A percentile compares a stretch with the other conserved stretches of the same genome.
Evolutionary conservation across 1,140 invertebrate species (phyloP).

Genomic region (Trichoplusia ni): DNA sequence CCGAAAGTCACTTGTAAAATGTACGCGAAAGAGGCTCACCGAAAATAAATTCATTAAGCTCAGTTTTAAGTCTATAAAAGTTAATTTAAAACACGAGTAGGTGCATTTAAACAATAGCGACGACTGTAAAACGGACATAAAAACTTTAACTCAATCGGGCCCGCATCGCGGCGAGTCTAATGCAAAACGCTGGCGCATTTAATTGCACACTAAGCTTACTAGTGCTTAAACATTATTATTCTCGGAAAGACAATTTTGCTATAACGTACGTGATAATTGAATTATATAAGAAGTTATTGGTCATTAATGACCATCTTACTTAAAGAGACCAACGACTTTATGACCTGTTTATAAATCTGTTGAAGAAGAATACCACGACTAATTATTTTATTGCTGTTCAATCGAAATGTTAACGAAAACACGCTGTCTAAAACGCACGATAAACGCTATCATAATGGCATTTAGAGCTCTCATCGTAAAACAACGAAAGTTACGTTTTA

Average conservation of each 20-base stretch:
- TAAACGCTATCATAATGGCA: not conserved
- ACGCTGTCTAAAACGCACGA: not conserved
- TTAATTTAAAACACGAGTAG: conserved; percentile 19
- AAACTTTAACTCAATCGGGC: conserved; percentile 20
- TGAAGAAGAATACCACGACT: too few relatives aligned
- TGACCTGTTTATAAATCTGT: too few relatives aligned
- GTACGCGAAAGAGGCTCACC: not conserved
- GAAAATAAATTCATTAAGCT: not conserved
- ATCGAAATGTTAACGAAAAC: not conserved
- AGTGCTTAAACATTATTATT: too few relatives aligned
- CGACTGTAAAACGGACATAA: conserved; percentile 13
- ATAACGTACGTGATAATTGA: too few relatives aligned
- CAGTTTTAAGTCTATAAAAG: conserved; percentile 12
- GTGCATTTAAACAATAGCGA: conserved; percentile 1
- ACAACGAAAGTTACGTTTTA: not conserved
- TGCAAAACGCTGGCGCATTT: not conserved
- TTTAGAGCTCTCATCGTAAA: not conserved
- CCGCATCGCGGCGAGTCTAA: not conserved
- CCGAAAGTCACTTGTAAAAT: too few relatives aligned
- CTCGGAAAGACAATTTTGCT: too few relatives aligned
- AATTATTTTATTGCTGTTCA: too few relatives aligned
- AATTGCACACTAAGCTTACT: not conserved
- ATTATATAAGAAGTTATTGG: too few relatives aligned
- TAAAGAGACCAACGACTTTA: too few relatives aligned
- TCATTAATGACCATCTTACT: too few relatives aligned